Evolutionary conservation across 92 coral and sea anemone genomes (phyloP).

Genomic region (Anthopleura xanthogrammica): DNA sequence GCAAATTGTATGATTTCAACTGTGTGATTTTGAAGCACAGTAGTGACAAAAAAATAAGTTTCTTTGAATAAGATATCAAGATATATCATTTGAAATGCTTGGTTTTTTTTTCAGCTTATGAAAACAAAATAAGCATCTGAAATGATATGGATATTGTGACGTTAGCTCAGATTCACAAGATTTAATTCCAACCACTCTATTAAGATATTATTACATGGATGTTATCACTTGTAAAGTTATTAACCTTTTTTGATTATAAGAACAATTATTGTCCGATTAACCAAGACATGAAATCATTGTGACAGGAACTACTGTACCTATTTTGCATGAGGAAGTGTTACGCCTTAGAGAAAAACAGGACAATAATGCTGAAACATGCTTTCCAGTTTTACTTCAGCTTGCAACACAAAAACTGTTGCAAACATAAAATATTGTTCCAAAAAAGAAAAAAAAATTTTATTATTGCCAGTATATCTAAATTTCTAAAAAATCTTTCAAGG

Average conservation of each 20-base stretch:
- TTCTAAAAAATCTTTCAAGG: background rate
- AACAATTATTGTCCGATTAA: background rate
- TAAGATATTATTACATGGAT: background rate
- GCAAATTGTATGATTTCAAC: too few species aligned
- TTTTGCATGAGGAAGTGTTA: too few species aligned
- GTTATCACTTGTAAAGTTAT: background rate
- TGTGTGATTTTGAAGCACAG: too few species aligned
- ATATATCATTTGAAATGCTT: too few species aligned
- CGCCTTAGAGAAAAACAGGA: background rate
- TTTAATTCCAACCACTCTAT: background rate
- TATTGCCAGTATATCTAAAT: background rate
- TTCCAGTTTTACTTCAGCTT: background rate
- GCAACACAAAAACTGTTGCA: background rate
- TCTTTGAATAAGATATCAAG: too few species aligned
- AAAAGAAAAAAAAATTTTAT: background rate
- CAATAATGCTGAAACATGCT: background rate
- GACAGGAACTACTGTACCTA: background rate
- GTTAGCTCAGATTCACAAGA: background rate
- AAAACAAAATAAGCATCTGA: too few species aligned
- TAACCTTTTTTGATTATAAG: background rate
- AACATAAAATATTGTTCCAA: background rate
- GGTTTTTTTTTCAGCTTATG: too few species aligned
- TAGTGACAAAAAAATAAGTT: too few species aligned
- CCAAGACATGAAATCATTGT: background rate
- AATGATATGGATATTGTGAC: too few species aligned